Conservation (phyloP, 2,888 invertebrate genomes). For the Taphrorychus bicolor region DNA sequence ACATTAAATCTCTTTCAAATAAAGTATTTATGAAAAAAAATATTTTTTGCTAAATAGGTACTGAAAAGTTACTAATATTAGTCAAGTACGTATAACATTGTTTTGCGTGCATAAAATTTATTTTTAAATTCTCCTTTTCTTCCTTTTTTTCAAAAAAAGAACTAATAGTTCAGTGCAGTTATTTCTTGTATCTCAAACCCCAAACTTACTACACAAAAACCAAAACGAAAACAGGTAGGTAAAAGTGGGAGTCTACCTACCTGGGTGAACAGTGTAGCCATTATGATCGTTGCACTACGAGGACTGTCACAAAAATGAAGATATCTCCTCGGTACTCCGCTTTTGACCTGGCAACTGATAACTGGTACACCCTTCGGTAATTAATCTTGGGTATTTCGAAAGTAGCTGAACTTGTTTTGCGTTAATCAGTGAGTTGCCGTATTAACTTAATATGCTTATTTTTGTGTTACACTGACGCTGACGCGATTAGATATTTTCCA, state of each 20-base stretch:
- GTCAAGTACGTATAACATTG: too few species aligned
- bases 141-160: too few species aligned
- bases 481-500: too few species aligned
- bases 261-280: conserved; percentile 42
- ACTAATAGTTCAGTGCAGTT: too few species aligned
- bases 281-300: conserved; percentile 32
- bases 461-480: too few species aligned
- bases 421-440: neutral
- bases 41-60: too few species aligned
- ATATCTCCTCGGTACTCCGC: neutral
- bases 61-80: too few species aligned
- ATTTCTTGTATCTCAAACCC: neutral
- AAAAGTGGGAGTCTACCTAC: conserved; percentile 16
- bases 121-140: too few species aligned
- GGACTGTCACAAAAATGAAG: conserved; percentile 20
- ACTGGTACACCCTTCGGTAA: conserved; percentile 20
- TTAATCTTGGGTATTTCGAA: conserved; percentile 9
- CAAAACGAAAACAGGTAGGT: neutral
- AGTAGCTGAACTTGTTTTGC: neutral
- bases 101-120: too few species aligned
- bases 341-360: conserved; percentile 14
- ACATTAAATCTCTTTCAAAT: too few species aligned
- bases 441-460: too few species aligned
- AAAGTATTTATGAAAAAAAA: too few species aligned
- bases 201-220: neutral